Conservation (phyloP, 2,797 vertebrate species). For the Semaprochilodus insignis region DNA sequence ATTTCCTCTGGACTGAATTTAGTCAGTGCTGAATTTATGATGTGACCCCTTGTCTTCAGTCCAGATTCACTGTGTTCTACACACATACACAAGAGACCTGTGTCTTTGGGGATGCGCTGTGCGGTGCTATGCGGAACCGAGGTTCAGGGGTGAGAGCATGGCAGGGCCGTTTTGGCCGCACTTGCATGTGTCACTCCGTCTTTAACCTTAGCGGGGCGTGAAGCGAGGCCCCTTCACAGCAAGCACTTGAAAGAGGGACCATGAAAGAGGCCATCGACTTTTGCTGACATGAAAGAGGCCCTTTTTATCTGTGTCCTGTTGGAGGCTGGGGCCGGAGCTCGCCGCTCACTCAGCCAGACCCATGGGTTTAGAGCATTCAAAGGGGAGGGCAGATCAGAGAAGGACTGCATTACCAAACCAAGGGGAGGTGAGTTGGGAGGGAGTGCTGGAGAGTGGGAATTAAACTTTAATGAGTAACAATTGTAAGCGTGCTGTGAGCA, state of each 20-base stretch:
- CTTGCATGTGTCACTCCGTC: constrained; percentile 65
- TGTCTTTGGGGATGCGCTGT: constrained; percentile 37
- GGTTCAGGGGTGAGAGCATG: constrained; percentile 52
- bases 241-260: constrained; percentile 82
- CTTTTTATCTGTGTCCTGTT: constrained; percentile 78
- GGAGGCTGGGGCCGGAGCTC: constrained; percentile 77
- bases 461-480: constrained; percentile 87
- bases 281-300: constrained; percentile 80
- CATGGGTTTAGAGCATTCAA: constrained; percentile 82
- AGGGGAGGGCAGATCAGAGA: constrained; percentile 80
- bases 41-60: constrained; percentile 34
- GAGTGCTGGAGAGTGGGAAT: constrained; percentile 69
- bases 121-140: not conserved
- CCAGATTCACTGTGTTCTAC: constrained; percentile 25
- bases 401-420: constrained; percentile 77
- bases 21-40: constrained; percentile 1
- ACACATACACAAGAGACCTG: constrained; percentile 3
- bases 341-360: constrained; percentile 77
- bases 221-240: constrained; percentile 77
- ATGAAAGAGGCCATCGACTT: constrained; percentile 87
- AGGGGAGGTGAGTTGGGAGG: constrained; percentile 52
- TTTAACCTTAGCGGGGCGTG: constrained; percentile 76
- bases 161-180: constrained; percentile 60
- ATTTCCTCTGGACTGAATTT: constrained; percentile 17
- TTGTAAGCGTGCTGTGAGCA: constrained; percentile 79